Base-by-base conservation (phyloP, 2,797 vertebrate genomes). In the Gadopsis bispinosus region DNA sequence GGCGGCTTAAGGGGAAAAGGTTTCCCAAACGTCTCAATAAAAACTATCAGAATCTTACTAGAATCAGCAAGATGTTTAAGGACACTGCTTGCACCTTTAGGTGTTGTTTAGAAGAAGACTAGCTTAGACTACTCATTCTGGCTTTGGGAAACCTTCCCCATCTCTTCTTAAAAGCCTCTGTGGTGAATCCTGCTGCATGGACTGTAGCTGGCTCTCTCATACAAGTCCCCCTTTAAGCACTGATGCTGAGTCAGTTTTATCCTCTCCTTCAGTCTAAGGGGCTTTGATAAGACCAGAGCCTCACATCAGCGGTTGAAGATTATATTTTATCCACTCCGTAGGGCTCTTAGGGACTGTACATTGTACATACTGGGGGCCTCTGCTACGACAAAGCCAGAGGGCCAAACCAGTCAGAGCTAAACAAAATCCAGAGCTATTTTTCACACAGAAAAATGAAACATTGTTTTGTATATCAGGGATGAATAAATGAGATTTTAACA, bases 401-500 rank as follows among this genome's bases (percentile, higher is more conserved):
- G 71, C 81, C 89, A 73, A 89, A 89, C 73, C 67, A 83, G 75
- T 82, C 13, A 0, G 65, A 89, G 84, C 64, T 75, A 78, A 89
- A 83, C 81, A 87, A 87, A 88, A 86, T 87, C 85, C 75, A 89
- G 89, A 91, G 75, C 73, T 91, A 89, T 94, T 94, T 93, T 93
- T 92, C 89, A 87, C 81, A 87, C 67, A 31, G 72, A 87, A 83
- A 90, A 88, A 80, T 63, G 4, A 90, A 90, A 80, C 50, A 58
- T 89, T 90, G 74, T 93, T 92, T 94, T 93, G 91, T 93, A 93
- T 90, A 92, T 93, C 87, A 87, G 87, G 82, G 86, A 93, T 75
- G 77, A 94, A 94, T 94, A 94, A 95, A 94, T 88, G 68, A 85
- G 80, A 93, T 94, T 94, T 93, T 93, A 94, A 94, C 92, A 91